Conservation (phyloP, 2,888 invertebrate species). For the Taphrorychus bicolor region DNA sequence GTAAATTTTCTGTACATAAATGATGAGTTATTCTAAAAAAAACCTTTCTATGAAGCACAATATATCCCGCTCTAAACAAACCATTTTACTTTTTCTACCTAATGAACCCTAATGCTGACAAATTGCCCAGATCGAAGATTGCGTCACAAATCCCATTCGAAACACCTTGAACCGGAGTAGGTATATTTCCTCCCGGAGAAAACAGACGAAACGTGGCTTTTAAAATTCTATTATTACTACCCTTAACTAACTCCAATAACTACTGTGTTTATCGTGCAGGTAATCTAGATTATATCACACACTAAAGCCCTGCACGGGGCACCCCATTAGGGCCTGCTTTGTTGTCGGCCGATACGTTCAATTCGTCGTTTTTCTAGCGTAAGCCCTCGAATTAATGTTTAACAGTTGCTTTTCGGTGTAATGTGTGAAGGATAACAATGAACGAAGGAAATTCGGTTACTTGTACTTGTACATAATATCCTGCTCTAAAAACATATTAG, state of each 20-base stretch:
- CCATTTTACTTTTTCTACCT: background rate
- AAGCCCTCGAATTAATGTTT: conserved; percentile 20
- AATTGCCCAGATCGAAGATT: background rate
- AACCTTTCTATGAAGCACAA: too few relatives aligned
- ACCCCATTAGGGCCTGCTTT: conserved; percentile 22
- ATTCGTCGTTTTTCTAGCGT: conserved; percentile 24
- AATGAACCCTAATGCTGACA: background rate
- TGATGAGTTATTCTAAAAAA: too few relatives aligned
- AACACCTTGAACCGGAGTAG: conserved; percentile 1
- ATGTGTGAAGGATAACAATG: background rate
- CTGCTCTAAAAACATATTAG: too few relatives aligned
- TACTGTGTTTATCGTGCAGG: conserved; percentile 27
- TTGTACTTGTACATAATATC: too few relatives aligned
- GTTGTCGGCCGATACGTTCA: conserved; percentile 19
- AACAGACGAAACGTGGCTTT: conserved; percentile 19
- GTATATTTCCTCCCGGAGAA: conserved; percentile 3
- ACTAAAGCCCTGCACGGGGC: conserved; percentile 29
- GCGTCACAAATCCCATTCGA: background rate
- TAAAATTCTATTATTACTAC: conserved; percentile 31
- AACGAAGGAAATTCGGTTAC: too few relatives aligned
- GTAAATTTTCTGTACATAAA: too few relatives aligned
- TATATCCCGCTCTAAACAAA: background rate
- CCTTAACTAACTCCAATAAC: conserved; percentile 33
- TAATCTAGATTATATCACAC: conserved; percentile 33
- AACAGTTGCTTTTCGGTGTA: background rate